Evolutionary conservation across 2,888 invertebrate genomes (phyloP), one percentile per base, ranked within the genome.

Genomic region (Tachina lurida): DNA sequence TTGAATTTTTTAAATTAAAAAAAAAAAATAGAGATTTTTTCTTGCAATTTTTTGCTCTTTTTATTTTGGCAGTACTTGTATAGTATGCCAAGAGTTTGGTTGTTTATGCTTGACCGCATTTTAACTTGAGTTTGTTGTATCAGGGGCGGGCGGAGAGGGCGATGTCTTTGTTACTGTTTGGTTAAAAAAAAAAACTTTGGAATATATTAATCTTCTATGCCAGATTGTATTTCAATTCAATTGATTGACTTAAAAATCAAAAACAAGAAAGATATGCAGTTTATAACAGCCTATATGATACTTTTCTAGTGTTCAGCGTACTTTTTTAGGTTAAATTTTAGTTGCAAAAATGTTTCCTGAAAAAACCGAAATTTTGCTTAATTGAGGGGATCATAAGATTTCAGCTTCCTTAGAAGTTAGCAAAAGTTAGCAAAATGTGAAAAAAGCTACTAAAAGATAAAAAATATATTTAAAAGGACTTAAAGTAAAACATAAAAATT

Each of bases 1-100:
- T 87, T 87, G 81, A 86, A 76, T 81, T 78, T 86, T 83, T 79
- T 56, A 63, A 82, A 47, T 63, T 74, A 2, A 19, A 31, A 58
- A 52, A 41, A 70, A 54, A 77, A 65, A 63, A 65, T 19, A 49
- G 52, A 19, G 22, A 63, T 31, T 70, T 68, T 65, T 67, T 79
- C 62, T 71, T 2, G 15, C 22, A 39, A 52, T 22, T 41, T n/a
- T 31, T 67, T 52, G 5, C 60, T 67, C 1, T 78, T 73, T 8
- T 54, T 13, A 13, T 41, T 60, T 58, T 58, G 31, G 58, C 31
- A 58, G 15, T 31, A 58, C n/a, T 43, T 65, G 58, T 60, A 45
- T 60, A 62, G 47, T 62, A 19, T 10, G 45, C 15, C 70, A 58
- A 71, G 43, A 79, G 31, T 31, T 71, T 19, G 54, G 52, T 80